A percentile compares a stretch with the other conserved stretches of the same genome.
These are phyloP conservation scores for Sinodicranocentrus sp. DNA, from an alignment of 2,888 invertebrate species.

Conservation along the genomic window DNA sequence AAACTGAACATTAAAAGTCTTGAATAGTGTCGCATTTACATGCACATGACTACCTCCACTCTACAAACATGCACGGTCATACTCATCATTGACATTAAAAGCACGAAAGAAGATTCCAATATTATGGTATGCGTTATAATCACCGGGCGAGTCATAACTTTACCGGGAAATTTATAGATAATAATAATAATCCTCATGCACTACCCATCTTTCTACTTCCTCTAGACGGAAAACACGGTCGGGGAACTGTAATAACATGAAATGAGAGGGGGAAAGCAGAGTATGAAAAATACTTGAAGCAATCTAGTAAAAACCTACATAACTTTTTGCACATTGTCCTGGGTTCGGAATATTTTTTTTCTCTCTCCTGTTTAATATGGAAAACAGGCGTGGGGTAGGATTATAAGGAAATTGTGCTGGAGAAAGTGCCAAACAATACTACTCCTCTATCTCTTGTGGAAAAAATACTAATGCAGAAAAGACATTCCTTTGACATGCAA, in stretches of 20 bases:
- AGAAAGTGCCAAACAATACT: conserved; percentile 3
- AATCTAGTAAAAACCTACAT: not conserved
- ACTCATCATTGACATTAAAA: conserved; percentile 31
- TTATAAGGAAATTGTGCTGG: conserved; percentile 22
- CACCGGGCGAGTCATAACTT: not conserved
- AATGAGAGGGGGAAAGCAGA: conserved; percentile 4
- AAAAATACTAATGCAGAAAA: conserved; percentile 56
- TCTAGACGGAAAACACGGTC: not conserved
- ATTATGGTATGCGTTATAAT: conserved; percentile 20
- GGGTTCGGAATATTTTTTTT: conserved; percentile 38
- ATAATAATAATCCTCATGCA: not conserved
- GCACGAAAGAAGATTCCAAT: conserved; percentile 28
- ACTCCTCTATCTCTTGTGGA: conserved; percentile 24
- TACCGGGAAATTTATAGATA: not conserved
- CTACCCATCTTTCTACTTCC: not conserved
- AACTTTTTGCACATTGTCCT: conserved; percentile 56
- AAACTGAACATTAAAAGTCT: not conserved
- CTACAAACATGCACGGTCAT: not conserved
- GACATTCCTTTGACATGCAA: no score
- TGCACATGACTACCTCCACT: not conserved
- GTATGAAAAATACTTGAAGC: not conserved
- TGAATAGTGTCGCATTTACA: not conserved
- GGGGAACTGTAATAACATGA: not conserved
- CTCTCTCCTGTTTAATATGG: conserved; percentile 34
- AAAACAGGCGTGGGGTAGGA: conserved; percentile 27